These are phyloP conservation scores for Asarcornis scutulata DNA, from an alignment of 2,113 vertebrate species.

Conservation along the genomic window DNA sequence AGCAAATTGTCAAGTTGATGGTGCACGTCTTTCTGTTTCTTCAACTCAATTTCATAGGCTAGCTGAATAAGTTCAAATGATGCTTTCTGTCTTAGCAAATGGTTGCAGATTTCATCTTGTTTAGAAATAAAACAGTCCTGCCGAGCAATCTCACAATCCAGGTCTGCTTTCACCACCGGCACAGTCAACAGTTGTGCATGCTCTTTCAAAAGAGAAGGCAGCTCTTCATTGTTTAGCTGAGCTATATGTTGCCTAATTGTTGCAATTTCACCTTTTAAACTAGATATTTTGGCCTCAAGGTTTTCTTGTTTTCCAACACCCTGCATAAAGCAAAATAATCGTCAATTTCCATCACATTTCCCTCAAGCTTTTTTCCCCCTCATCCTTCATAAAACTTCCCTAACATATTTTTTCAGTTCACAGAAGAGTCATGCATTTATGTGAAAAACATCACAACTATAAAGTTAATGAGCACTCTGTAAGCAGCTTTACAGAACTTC, in stretches of 20 bases:
- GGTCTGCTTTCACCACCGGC: conserved; percentile 84
- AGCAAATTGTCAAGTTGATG: conserved; percentile 76
- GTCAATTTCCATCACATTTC: not conserved
- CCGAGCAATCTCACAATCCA: conserved; percentile 83
- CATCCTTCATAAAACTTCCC: not conserved
- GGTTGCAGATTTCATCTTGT: conserved; percentile 84
- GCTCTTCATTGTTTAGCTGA: conserved; percentile 74
- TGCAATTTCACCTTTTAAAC: conserved; percentile 79
- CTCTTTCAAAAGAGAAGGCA: conserved; percentile 81
- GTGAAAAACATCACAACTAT: not conserved
- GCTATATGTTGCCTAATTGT: conserved; percentile 81
- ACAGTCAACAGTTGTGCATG: conserved; percentile 81
- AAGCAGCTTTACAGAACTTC: not conserved
- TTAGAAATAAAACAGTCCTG: conserved; percentile 81
- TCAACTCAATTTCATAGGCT: conserved; percentile 85
- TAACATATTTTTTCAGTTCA: not conserved
- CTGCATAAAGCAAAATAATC: conserved; percentile 65
- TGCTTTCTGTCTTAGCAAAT: conserved; percentile 87
- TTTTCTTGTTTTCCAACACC: conserved; percentile 60
- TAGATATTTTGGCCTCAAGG: conserved; percentile 72
- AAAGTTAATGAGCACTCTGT: not conserved
- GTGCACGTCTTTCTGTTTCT: conserved; percentile 71
- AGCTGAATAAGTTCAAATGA: conserved; percentile 89
- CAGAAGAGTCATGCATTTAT: not conserved
- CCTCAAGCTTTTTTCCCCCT: not conserved